Evolutionary conservation across 2,888 invertebrate species (phyloP).

Genomic region (Mycalesis mineus): DNA sequence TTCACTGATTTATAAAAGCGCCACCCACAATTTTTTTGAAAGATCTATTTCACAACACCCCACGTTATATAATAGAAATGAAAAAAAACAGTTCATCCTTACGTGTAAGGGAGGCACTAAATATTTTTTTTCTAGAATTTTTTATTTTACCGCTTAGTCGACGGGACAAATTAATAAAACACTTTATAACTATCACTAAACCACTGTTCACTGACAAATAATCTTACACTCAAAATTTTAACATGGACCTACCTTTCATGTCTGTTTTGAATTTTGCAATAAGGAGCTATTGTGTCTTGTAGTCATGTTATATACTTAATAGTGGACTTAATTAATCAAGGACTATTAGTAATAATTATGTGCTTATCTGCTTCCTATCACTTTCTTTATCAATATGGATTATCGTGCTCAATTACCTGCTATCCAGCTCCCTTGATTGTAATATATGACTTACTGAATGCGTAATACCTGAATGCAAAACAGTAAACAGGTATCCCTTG

Average conservation of each 20-base stretch:
- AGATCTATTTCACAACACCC: no score
- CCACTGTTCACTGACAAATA: not conserved
- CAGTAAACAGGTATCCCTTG: no score
- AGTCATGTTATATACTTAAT: constrained; percentile 18
- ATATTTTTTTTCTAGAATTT: no score
- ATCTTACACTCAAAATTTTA: not conserved
- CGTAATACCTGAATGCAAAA: no score
- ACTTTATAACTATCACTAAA: not conserved
- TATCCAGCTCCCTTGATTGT: not conserved
- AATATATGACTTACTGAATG: not conserved
- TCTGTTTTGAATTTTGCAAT: constrained; percentile 19
- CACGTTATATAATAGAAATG: no score
- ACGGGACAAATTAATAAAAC: not conserved
- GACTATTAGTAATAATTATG: constrained; percentile 10
- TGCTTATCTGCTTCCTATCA: constrained; percentile 16
- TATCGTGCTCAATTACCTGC: constrained; percentile 3
- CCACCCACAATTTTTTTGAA: no score
- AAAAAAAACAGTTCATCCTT: no score
- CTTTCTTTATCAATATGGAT: constrained; percentile 18
- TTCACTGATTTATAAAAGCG: no score
- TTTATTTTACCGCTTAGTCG: no score
- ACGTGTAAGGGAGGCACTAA: no score
- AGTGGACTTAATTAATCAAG: constrained; percentile 10
- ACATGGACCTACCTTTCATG: constrained; percentile 30
- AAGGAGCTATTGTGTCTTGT: not conserved